These are phyloP conservation scores for Mesocricetus auratus DNA, from an alignment of 2,113 vertebrate genomes.

Conservation along the genomic window DNA sequence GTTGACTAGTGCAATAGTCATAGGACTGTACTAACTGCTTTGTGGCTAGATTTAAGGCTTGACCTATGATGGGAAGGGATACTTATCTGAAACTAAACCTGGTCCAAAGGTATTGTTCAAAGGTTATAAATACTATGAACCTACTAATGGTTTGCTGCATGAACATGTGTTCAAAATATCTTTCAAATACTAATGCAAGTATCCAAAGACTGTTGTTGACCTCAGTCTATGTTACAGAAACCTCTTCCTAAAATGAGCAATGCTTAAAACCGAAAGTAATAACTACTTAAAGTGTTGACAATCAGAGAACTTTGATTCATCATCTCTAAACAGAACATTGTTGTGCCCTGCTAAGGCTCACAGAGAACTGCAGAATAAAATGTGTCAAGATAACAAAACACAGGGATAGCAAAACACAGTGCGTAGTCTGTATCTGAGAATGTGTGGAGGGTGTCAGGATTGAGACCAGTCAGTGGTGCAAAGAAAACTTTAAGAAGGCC, in stretches of 20 bases:
- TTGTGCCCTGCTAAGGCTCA: not conserved
- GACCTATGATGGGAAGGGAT: not conserved
- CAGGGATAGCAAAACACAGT: no score
- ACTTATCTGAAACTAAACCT: not conserved
- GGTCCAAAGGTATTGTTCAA: not conserved
- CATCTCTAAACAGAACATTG: not conserved
- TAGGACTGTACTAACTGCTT: no score
- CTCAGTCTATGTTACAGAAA: not conserved
- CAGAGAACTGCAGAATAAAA: no score
- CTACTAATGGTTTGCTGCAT: not conserved
- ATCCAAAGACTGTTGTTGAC: not conserved
- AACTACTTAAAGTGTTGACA: not conserved
- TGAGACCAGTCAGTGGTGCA: no score
- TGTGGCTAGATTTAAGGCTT: not conserved
- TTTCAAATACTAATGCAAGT: not conserved
- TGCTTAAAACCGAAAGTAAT: not conserved
- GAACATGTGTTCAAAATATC: not conserved
- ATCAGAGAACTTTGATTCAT: not conserved
- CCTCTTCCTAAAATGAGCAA: not conserved
- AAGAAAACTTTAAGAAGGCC: no score
- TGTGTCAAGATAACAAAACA: not conserved
- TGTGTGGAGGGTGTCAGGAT: no score
- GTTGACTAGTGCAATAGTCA: not conserved
- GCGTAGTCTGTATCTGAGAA: no score
- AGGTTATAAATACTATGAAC: no score